Evolutionary conservation across 2,797 vertebrate genomes (phyloP).

Genomic region (Morus bassanus): DNA sequence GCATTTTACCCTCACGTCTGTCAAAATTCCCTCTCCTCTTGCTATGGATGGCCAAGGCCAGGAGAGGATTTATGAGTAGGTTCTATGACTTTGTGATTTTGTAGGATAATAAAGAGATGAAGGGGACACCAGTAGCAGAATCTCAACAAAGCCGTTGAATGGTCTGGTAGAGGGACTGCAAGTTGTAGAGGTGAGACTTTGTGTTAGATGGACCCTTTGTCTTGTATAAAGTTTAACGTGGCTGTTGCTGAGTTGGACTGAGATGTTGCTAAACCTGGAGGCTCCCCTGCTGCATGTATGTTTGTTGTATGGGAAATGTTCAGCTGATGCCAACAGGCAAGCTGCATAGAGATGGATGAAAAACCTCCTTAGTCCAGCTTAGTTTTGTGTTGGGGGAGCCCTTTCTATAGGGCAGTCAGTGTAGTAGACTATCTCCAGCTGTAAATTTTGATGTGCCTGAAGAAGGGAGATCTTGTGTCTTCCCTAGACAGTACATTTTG

Average conservation of each 20-base stretch:
- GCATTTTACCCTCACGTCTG: background rate
- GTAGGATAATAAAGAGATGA: background rate
- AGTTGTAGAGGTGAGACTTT: background rate
- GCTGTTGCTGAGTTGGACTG: background rate
- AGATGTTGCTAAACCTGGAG: background rate
- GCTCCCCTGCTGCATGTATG: background rate
- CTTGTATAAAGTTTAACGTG: background rate
- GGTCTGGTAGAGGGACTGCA: background rate
- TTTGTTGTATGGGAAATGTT: background rate
- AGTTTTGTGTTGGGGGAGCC: background rate
- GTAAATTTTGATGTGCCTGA: background rate
- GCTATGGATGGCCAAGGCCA: background rate
- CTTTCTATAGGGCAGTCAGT: background rate
- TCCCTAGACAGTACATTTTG: background rate
- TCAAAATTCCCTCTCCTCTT: background rate
- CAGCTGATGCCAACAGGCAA: background rate
- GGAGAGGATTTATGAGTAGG: background rate
- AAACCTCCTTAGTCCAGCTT: background rate
- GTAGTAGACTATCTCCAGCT: background rate
- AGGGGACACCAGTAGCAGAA: background rate
- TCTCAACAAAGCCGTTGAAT: background rate
- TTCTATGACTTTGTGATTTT: background rate
- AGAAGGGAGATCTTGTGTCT: background rate
- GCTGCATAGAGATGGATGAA: background rate
- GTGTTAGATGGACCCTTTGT: background rate